phyloP scores from a whole-genome alignment of 2,797 vertebrate species.

The Cheirogaleus major region DNA sequence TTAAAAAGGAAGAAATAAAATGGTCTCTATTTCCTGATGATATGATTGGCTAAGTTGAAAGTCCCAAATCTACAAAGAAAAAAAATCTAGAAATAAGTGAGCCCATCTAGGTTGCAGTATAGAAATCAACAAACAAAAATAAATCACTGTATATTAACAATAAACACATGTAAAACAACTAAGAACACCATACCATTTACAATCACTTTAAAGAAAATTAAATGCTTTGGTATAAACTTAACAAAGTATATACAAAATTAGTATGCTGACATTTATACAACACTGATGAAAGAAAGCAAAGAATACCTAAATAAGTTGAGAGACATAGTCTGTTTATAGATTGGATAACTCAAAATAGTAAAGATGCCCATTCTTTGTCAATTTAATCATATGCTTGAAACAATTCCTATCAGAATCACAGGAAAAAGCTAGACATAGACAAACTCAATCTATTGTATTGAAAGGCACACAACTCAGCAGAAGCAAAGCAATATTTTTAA shows the following conservation, averaged over 20 bases:
- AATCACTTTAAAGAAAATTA: neutral
- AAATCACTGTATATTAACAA: neutral
- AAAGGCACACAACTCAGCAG: neutral
- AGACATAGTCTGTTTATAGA: neutral
- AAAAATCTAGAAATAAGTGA: neutral
- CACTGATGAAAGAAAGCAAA: neutral
- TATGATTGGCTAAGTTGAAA: neutral
- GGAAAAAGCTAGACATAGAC: neutral
- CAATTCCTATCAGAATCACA: neutral
- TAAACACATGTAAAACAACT: neutral
- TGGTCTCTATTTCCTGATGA: neutral
- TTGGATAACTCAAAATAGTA: neutral
- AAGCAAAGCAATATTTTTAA: neutral
- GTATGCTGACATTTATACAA: neutral
- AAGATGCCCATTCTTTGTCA: neutral
- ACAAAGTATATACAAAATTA: neutral
- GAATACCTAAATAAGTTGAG: neutral
- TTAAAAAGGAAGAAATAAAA: neutral
- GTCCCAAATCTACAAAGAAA: neutral
- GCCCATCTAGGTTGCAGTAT: neutral
- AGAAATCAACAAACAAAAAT: neutral
- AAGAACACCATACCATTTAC: neutral
- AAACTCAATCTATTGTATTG: neutral
- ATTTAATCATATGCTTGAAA: neutral
- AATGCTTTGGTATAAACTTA: neutral